phyloP scores from a whole-genome alignment of 1,140 invertebrate genomes.

The Laodelphax striatellus region DNA sequence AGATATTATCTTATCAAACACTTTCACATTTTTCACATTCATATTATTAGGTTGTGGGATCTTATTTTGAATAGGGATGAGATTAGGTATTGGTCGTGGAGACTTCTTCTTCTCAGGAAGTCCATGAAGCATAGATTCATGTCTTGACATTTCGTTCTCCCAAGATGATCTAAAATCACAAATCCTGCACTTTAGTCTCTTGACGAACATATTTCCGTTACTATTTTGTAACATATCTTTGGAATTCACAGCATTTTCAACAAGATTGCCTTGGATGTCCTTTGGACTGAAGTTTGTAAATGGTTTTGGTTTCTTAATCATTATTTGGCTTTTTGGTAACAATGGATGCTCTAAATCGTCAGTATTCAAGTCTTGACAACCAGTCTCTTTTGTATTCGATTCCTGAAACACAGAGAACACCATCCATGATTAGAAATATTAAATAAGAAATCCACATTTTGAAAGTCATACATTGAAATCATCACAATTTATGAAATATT shows the following conservation, averaged over 20 bases:
- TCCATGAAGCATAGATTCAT: conserved; percentile 37
- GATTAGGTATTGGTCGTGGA: conserved; percentile 51
- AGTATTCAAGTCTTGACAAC: too few relatives aligned
- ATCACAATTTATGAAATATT: too few relatives aligned
- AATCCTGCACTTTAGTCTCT: conserved; percentile 13
- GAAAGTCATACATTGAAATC: too few relatives aligned
- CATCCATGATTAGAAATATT: too few relatives aligned
- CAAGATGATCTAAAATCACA: conserved; percentile 41
- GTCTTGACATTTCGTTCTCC: conserved; percentile 38
- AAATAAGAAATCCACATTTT: too few relatives aligned
- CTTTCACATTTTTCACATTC: too few relatives aligned
- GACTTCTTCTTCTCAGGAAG: conserved; percentile 35
- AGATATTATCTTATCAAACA: neutral
- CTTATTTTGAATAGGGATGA: conserved; percentile 46
- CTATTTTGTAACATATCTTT: conserved; percentile 10
- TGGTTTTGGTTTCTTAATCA: conserved; percentile 10
- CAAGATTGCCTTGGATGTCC: conserved; percentile 3
- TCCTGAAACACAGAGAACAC: too few relatives aligned
- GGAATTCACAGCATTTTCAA: conserved; percentile 8
- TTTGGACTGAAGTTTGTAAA: conserved; percentile 5
- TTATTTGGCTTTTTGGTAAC: neutral
- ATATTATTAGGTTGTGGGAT: neutral
- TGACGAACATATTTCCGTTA: conserved; percentile 10
- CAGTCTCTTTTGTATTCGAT: too few relatives aligned
- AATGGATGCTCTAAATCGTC: neutral